A percentile compares a stretch with the other conserved stretches of the same genome.
phyloP scores from a whole-genome alignment of 2,888 invertebrate genomes.

The Sericinus montela region DNA sequence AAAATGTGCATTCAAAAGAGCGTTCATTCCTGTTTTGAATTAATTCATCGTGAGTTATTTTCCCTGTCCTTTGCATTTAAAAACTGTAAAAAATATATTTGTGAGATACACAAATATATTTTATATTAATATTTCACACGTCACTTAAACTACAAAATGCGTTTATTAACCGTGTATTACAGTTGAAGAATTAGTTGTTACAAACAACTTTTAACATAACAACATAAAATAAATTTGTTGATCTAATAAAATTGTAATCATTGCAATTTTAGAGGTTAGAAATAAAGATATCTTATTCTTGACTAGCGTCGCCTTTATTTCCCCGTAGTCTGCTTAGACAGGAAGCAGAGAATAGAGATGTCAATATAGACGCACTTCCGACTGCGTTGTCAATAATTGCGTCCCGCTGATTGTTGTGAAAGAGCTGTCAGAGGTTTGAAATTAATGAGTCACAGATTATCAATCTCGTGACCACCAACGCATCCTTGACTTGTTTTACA shows the following conservation, averaged over 20 bases:
- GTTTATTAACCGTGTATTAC: no score
- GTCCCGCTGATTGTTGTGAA: constrained; percentile 73
- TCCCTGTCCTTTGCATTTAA: no score
- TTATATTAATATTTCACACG: no score
- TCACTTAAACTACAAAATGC: no score
- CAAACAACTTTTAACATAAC: no score
- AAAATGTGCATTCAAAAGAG: no score
- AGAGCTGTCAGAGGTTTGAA: constrained; percentile 55
- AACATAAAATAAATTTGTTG: neutral
- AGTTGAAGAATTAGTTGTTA: no score
- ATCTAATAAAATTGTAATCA: constrained; percentile 1
- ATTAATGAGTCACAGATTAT: constrained; percentile 56
- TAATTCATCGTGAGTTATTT: no score
- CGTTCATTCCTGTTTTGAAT: no score
- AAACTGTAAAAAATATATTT: no score
- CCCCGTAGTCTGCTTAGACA: constrained; percentile 29
- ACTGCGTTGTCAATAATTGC: constrained; percentile 42
- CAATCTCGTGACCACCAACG: constrained; percentile 45
- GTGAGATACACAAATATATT: no score
- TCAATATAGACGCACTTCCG: constrained; percentile 62
- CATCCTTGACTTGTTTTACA: constrained; percentile 11
- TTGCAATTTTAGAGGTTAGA: constrained; percentile 6
- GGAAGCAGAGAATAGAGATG: constrained; percentile 64
- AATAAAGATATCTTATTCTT: constrained; percentile 4
- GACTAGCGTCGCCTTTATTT: constrained; percentile 10